Evolutionary conservation across 2,113 vertebrate species (phyloP).

Genomic region (Syngnathus scovelli): DNA sequence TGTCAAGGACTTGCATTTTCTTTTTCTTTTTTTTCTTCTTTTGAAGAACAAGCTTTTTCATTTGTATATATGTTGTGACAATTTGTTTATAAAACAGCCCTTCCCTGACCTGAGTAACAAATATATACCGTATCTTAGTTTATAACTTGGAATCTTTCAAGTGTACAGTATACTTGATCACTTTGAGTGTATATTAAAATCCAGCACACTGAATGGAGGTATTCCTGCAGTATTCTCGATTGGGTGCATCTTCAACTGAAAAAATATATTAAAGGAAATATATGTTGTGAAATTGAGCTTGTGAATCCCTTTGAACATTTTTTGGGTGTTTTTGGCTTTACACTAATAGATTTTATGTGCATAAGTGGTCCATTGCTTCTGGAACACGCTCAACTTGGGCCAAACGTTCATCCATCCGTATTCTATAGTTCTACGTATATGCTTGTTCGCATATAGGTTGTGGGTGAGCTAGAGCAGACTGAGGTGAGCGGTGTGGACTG

Average conservation of each 20-base stretch:
- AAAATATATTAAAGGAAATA: slow-evolving; percentile 49
- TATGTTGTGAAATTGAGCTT: slow-evolving; percentile 27
- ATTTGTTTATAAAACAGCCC: slow-evolving; percentile 66
- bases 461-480: too few species aligned
- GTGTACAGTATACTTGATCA: slow-evolving; percentile 57
- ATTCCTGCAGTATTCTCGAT: slow-evolving; percentile 62
- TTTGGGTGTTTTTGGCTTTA: not conserved
- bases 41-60: slow-evolving; percentile 59
- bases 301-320: not conserved
- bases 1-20: slow-evolving; percentile 45
- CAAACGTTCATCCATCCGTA: too few species aligned
- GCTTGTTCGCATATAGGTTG: too few species aligned
- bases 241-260: slow-evolving; percentile 66
- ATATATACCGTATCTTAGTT: slow-evolving; percentile 45
- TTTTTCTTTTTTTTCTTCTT: slow-evolving; percentile 31
- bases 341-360: not conserved
- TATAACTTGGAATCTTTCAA: slow-evolving; percentile 58
- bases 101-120: slow-evolving; percentile 53
- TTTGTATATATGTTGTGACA: slow-evolving; percentile 75
- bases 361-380: not conserved
- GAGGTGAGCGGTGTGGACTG: too few species aligned
- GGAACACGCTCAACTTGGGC: not conserved
- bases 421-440: too few species aligned
- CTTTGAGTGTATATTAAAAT: slow-evolving; percentile 69
- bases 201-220: slow-evolving; percentile 49